A percentile compares a stretch with the other conserved stretches of the same genome.
Conservation (phyloP, 2,888 invertebrate genomes). For the Drosophila quinaria region DNA sequence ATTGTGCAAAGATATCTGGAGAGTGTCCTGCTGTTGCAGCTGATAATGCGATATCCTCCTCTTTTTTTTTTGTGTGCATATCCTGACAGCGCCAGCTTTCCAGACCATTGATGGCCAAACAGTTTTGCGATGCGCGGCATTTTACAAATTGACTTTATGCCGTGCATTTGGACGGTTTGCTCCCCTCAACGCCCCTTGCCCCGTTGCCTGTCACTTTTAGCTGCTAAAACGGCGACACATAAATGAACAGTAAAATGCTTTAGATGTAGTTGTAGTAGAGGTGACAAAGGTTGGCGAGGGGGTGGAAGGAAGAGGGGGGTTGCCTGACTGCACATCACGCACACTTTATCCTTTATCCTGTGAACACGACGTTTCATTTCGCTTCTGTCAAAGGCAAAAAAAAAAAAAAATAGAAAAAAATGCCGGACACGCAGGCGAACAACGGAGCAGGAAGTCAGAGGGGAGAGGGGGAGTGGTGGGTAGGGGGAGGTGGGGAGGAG, state of each 20-base stretch:
- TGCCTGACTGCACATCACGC: conserved; percentile 65
- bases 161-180: conserved; percentile 41
- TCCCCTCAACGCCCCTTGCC: background rate
- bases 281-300: background rate
- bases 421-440: conserved; percentile 29
- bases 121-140: conserved; percentile 38
- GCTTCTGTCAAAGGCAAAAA: conserved; percentile 62
- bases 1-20: conserved; percentile 38
- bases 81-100: conserved; percentile 56
- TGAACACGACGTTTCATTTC: conserved; percentile 62
- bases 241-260: conserved; percentile 59
- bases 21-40: conserved; percentile 42
- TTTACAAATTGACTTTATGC: conserved; percentile 76
- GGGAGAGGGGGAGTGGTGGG: background rate
- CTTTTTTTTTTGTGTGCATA: conserved; percentile 36
- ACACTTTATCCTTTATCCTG: conserved; percentile 66
- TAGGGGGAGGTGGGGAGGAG: background rate
- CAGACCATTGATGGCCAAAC: conserved; percentile 73
- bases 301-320: background rate
- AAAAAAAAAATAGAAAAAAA: conserved; percentile 32
- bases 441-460: background rate
- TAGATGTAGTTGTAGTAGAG: background rate
- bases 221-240: conserved; percentile 69
- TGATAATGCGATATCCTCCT: conserved; percentile 62
- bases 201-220: conserved; percentile 40